Conservation (phyloP, 2,888 invertebrate genomes). For the Polydrusus tereticollis region DNA sequence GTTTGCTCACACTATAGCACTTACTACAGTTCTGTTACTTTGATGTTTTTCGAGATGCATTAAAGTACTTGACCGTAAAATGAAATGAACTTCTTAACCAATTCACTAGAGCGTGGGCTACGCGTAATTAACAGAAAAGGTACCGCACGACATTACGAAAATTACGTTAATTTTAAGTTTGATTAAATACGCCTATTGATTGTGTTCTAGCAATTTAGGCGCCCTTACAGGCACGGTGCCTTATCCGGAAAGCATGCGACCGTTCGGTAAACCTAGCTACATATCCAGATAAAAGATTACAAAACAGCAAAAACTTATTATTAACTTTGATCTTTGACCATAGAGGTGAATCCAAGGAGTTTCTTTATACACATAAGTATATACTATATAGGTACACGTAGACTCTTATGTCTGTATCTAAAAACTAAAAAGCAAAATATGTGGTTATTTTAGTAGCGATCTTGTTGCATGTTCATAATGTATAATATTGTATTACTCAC, state of each 20-base stretch:
- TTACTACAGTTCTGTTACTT: too few species aligned
- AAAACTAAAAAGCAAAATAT: not conserved
- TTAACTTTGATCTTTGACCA: too few species aligned
- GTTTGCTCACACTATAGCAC: not conserved
- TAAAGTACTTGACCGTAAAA: conserved; percentile 17
- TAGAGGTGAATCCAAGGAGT: too few species aligned
- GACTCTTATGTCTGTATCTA: too few species aligned
- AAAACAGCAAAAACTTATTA: too few species aligned
- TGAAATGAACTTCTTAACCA: conserved; percentile 1
- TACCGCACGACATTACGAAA: conserved; percentile 9
- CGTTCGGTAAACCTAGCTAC: not conserved
- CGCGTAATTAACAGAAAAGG: conserved; percentile 17
- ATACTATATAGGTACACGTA: too few species aligned
- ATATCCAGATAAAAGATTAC: too few species aligned
- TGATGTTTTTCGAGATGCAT: not conserved
- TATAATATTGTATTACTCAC: conserved; percentile 5
- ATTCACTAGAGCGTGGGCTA: conserved; percentile 10
- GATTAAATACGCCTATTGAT: conserved; percentile 7
- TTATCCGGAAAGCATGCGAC: not conserved
- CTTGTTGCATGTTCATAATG: conserved; percentile 3
- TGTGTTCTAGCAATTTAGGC: conserved; percentile 4
- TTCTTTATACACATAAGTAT: too few species aligned
- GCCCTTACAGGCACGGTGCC: not conserved
- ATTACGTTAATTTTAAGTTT: conserved; percentile 10
- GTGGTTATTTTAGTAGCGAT: not conserved